phyloP scores from a whole-genome alignment of 2,888 invertebrate genomes.

The Plagodis dolabraria region DNA sequence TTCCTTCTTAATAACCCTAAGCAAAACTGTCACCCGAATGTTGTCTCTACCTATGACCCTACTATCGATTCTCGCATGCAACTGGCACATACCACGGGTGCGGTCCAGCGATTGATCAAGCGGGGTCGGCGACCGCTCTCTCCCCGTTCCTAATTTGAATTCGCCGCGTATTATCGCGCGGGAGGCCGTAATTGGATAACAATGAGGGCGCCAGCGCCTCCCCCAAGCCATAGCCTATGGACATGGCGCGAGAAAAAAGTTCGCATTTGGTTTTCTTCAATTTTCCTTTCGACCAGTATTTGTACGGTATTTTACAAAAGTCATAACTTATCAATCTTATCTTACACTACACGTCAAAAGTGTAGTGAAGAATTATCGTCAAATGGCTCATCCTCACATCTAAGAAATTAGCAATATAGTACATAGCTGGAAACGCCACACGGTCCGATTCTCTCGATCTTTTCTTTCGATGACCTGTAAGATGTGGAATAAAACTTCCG shows the following conservation, averaged over 20 bases:
- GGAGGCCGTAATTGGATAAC: constrained; percentile 83
- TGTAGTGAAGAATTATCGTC: no score
- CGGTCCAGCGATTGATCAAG: constrained; percentile 78
- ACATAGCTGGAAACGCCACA: no score
- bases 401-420: no score
- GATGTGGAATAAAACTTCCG: no score
- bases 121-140: constrained; percentile 81
- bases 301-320: neutral
- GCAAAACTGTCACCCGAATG: constrained; percentile 6
- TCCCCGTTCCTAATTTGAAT: constrained; percentile 82
- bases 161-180: constrained; percentile 82
- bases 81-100: constrained; percentile 43
- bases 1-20: no score
- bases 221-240: constrained; percentile 60
- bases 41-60: neutral
- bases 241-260: constrained; percentile 46
- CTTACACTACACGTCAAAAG: no score
- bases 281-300: neutral
- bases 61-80: constrained; percentile 27
- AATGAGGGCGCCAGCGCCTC: constrained; percentile 79
- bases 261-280: constrained; percentile 13
- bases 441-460: no score
- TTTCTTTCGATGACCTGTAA: no score
- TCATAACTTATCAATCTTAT: no score
- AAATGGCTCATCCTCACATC: no score